A percentile compares a stretch with the other conserved stretches of the same genome.
phyloP scores from a whole-genome alignment of 92 coral and sea anemone genomes.

The Zoanthus solanderi region DNA sequence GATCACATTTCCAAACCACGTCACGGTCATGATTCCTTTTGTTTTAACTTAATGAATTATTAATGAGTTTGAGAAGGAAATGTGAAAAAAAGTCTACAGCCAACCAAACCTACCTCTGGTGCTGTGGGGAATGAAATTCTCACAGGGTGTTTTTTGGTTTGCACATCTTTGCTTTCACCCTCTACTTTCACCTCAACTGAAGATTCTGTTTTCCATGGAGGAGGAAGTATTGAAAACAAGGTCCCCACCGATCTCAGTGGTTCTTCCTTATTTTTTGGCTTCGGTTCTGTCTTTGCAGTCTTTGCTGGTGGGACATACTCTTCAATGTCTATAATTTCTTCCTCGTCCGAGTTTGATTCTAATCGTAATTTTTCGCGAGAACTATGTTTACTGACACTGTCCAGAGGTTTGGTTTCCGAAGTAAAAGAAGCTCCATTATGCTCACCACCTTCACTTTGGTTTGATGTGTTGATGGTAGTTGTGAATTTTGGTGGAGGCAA shows the following conservation, averaged over 20 bases:
- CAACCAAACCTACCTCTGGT: slow-evolving; percentile 62
- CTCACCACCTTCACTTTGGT: not conserved
- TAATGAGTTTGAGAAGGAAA: no score
- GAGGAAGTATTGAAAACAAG: slow-evolving; percentile 88
- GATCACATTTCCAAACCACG: no score
- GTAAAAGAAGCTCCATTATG: not conserved
- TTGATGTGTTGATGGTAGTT: not conserved
- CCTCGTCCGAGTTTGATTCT: slow-evolving; percentile 53
- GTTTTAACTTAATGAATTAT: no score
- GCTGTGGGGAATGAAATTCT: slow-evolving; percentile 81
- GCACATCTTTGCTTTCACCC: slow-evolving; percentile 54
- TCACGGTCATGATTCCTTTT: no score
- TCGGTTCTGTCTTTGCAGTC: slow-evolving; percentile 47
- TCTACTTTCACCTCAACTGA: slow-evolving; percentile 58
- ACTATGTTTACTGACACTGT: no score
- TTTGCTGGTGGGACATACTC: slow-evolving; percentile 74
- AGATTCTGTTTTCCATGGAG: slow-evolving; percentile 81
- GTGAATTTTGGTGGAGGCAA: slow-evolving; percentile 37
- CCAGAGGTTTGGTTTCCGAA: not conserved
- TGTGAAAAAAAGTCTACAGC: not conserved
- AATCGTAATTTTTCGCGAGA: not conserved
- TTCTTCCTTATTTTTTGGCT: slow-evolving; percentile 31
- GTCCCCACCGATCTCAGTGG: slow-evolving; percentile 88
- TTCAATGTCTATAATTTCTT: slow-evolving; percentile 81
- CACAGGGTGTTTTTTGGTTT: slow-evolving; percentile 71